Conservation (phyloP, 2,888 invertebrate genomes). For the Drosophila fungiperda region DNA sequence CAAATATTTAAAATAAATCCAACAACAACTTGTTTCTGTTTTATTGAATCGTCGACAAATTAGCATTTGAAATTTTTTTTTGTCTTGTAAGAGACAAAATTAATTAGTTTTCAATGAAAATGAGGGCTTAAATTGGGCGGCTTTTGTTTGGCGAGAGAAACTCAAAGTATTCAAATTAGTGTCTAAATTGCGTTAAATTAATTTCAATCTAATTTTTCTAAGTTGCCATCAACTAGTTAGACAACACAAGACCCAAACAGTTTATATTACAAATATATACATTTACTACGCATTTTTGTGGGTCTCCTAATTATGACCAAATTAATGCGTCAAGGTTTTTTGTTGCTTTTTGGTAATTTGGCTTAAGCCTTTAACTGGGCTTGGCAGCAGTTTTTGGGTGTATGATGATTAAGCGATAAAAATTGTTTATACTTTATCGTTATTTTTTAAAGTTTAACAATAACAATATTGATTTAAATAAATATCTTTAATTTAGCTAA, state of each 20-base stretch:
- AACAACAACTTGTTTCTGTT: slow-evolving; percentile 15
- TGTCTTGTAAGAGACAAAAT: slow-evolving; percentile 37
- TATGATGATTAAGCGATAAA: slow-evolving; percentile 41
- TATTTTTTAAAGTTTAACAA: slow-evolving; percentile 28
- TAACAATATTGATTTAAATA: slow-evolving; percentile 46
- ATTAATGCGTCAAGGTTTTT: slow-evolving; percentile 51
- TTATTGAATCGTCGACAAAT: slow-evolving; percentile 31
- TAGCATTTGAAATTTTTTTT: slow-evolving; percentile 44
- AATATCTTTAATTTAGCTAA: slow-evolving; percentile 20
- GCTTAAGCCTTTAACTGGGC: slow-evolving; percentile 17
- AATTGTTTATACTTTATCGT: slow-evolving; percentile 34
- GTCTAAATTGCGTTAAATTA: slow-evolving; percentile 71
- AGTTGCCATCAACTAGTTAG: slow-evolving; percentile 27
- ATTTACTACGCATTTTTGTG: slow-evolving; percentile 50
- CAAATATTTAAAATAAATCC: background rate
- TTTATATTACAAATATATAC: slow-evolving; percentile 41
- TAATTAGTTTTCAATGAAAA: slow-evolving; percentile 69
- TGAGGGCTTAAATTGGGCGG: slow-evolving; percentile 56
- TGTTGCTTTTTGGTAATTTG: background rate
- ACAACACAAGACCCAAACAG: slow-evolving; percentile 24
- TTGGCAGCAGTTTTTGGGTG: slow-evolving; percentile 14
- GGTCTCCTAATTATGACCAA: slow-evolving; percentile 39
- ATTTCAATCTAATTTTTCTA: slow-evolving; percentile 67
- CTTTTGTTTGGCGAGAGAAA: slow-evolving; percentile 55
- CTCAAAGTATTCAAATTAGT: slow-evolving; percentile 49